Base-by-base conservation (phyloP, 64 coral and sea anemone genomes). In the Platygyra sinensis region DNA sequence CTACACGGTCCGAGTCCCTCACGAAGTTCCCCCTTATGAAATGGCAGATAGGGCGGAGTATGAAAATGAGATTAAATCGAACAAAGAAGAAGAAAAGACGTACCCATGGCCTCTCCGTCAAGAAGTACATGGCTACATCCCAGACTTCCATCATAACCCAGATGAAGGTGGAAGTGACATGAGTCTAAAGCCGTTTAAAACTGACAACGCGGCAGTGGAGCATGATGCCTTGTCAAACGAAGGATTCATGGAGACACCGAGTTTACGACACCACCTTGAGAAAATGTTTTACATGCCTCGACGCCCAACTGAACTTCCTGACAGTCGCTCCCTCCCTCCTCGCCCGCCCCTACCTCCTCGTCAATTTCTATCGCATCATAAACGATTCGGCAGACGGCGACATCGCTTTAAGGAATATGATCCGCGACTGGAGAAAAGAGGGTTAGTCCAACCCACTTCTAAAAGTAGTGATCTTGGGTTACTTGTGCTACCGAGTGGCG, bases 151-250 rank as follows among this genome's bases (percentile, higher is more conserved):
- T 38, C n/a, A 25, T 9, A 24, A 10, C 29, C 60, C 17, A 27
- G 81, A 85, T 39, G 81, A 85, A 10, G 14, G 31, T 27, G 22
- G 4, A 85, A 85, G 63, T 19, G 81, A 85, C 62, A 71, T 85
- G 24, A 69, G 81, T 14, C 63, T 71, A 10, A 85, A 85, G 81
- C 62, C 81, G 13, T 85, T 85, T 28, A 14, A 17, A 24, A 63
- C 6, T 0, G 13, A 24, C 42, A 17, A 85, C 81, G 38, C 36
- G 12, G 20, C n/a, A 14, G 81, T 51, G 11, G 81, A 85, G 17
- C 33, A 85, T 24, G 81, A 85, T 46, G 81, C 62, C 4, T 24
- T 85, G 81, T 65, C 38, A 12, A 49, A 65, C 22, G 81, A 85
- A 19, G 81, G 24, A 13, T 85, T 71, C 60, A 25, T 10, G 32